Evolutionary conservation across 2,888 invertebrate genomes (phyloP).

Genomic region (Craniophora ligustri): DNA sequence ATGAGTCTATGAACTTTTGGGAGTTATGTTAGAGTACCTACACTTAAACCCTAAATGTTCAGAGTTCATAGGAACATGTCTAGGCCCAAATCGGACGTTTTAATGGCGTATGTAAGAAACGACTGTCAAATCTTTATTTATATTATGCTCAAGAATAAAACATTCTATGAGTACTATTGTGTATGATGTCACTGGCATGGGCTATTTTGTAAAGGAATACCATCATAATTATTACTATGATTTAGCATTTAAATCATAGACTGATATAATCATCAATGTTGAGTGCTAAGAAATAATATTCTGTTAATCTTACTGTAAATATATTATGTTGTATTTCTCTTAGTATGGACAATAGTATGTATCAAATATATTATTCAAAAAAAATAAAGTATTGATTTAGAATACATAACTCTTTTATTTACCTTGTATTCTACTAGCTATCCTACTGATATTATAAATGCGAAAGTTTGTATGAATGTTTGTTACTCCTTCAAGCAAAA

Average conservation of each 20-base stretch:
- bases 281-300: slow-evolving; percentile 37
- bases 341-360: slow-evolving; percentile 38
- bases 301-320: slow-evolving; percentile 48
- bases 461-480: too few species aligned
- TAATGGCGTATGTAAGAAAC: too few species aligned
- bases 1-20: neutral
- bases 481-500: too few species aligned
- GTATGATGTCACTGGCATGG: neutral
- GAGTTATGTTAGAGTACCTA: too few species aligned
- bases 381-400: slow-evolving; percentile 47
- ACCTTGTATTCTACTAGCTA: too few species aligned
- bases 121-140: too few species aligned
- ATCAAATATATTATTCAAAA: slow-evolving; percentile 51
- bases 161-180: too few species aligned
- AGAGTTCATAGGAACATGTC: too few species aligned
- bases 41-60: too few species aligned
- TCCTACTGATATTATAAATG: too few species aligned
- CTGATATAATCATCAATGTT: slow-evolving; percentile 33
- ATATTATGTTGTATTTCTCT: slow-evolving; percentile 38
- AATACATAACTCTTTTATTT: slow-evolving; percentile 4
- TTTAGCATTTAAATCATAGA: slow-evolving; percentile 47
- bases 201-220: slow-evolving; percentile 17
- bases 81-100: too few species aligned
- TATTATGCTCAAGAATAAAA: neutral
- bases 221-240: slow-evolving; percentile 35